Conservation (phyloP, 1,140 invertebrate genomes). For the Brevipalpus yothersi region DNA sequence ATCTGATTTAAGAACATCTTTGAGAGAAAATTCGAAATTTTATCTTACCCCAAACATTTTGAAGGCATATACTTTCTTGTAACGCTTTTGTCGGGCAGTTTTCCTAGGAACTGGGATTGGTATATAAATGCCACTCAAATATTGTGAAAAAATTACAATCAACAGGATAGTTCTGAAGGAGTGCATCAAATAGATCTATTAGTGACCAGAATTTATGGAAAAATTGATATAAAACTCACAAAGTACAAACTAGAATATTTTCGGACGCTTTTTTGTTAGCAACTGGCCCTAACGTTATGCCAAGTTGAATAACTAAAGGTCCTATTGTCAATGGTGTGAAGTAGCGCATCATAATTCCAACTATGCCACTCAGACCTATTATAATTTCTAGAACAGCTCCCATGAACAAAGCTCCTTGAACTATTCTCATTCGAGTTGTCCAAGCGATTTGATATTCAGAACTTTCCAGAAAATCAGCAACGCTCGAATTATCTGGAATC, state of each 20-base stretch:
- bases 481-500: neutral
- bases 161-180: slow-evolving; percentile 17
- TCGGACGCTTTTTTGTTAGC: neutral
- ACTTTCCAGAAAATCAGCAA: neutral
- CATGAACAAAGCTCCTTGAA: neutral
- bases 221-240: no score
- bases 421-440: neutral
- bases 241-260: neutral
- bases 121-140: slow-evolving; percentile 14
- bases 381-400: neutral
- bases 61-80: neutral
- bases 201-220: no score
- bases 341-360: slow-evolving; percentile 24
- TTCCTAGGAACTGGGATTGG: slow-evolving; percentile 29
- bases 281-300: slow-evolving; percentile 26
- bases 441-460: neutral
- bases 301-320: slow-evolving; percentile 50
- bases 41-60: neutral
- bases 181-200: neutral
- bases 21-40: neutral
- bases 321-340: slow-evolving; percentile 54
- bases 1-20: no score
- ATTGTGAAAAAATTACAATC: slow-evolving; percentile 17
- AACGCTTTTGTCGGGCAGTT: neutral
- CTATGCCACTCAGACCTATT: neutral